Percentiles rank a stretch among this genome's conserved stretches.
These are phyloP conservation scores for Drosophila formosana DNA, from an alignment of 2,888 invertebrate genomes.

Conservation along the genomic window DNA sequence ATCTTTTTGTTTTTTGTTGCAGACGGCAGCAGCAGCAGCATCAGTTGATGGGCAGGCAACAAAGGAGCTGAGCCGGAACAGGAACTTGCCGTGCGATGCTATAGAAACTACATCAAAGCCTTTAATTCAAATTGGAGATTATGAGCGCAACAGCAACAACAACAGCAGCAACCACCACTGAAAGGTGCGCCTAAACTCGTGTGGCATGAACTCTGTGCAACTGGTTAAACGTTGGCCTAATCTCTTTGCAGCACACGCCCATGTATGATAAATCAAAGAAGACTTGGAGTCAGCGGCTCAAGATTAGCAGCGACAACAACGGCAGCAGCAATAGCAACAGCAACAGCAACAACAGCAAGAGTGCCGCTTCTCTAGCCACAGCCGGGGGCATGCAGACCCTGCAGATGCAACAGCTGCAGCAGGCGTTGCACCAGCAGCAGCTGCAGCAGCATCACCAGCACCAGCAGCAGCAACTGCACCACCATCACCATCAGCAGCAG, in stretches of 20 bases:
- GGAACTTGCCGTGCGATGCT: slow-evolving; percentile 11
- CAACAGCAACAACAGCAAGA: slow-evolving; percentile 80
- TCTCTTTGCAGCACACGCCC: slow-evolving; percentile 68
- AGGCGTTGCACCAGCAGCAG: slow-evolving; percentile 68
- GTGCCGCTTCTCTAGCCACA: slow-evolving; percentile 81
- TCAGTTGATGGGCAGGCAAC: slow-evolving; percentile 48
- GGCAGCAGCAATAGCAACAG: slow-evolving; percentile 36
- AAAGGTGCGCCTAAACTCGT: slow-evolving; percentile 51
- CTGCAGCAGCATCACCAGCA: slow-evolving; percentile 85
- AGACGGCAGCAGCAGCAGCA: slow-evolving; percentile 36
- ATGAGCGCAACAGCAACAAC: slow-evolving; percentile 68
- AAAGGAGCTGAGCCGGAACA: slow-evolving; percentile 17
- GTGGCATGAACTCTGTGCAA: not conserved
- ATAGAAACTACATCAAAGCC: slow-evolving; percentile 64
- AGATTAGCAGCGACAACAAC: slow-evolving; percentile 85
- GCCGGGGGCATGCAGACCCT: slow-evolving; percentile 66
- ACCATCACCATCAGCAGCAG: slow-evolving; percentile 57
- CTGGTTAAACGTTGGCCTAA: not conserved
- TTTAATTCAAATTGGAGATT: slow-evolving; percentile 80
- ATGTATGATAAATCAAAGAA: slow-evolving; percentile 87
- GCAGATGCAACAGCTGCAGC: slow-evolving; percentile 65
- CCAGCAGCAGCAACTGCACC: slow-evolving; percentile 57
- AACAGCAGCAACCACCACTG: slow-evolving; percentile 42
- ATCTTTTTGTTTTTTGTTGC: slow-evolving; percentile 50
- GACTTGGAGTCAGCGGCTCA: slow-evolving; percentile 90